Evolutionary conservation across 2,113 vertebrate species (phyloP).

Genomic region (Galeopterus variegatus): DNA sequence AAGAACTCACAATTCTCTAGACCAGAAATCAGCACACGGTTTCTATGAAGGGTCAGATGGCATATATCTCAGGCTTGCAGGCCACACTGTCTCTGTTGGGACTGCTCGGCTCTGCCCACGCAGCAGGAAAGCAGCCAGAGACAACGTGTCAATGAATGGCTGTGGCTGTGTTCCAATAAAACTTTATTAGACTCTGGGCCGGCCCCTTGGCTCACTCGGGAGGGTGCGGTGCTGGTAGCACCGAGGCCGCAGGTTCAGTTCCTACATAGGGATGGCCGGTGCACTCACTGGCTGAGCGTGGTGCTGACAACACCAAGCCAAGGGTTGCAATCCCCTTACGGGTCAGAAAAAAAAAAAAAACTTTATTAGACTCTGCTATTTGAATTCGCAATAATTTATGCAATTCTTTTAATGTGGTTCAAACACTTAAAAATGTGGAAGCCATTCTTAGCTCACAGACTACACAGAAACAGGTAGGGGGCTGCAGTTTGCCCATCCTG

Average conservation of each 20-base stretch:
- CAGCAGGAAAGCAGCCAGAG: neutral
- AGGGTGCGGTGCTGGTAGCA: no score
- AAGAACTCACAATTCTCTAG: neutral
- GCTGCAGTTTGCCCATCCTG: neutral
- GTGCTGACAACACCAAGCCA: no score
- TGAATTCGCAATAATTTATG: conserved; percentile 60
- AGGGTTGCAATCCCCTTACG: no score
- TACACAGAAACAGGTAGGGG: neutral
- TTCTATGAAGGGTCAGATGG: neutral
- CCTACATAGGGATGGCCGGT: no score
- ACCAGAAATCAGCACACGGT: neutral
- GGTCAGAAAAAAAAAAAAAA: no score
- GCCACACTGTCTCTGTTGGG: neutral
- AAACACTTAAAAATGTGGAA: conserved; percentile 33
- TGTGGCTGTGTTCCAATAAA: conserved; percentile 23
- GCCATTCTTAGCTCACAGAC: neutral
- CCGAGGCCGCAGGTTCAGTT: no score
- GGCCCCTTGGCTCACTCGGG: no score
- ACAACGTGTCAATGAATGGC: neutral
- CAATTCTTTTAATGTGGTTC: conserved; percentile 29
- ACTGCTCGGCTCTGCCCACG: neutral
- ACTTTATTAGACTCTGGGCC: neutral
- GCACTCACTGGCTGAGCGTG: no score
- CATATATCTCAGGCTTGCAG: neutral
- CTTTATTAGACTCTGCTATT: neutral